A percentile compares a stretch with the other conserved stretches of the same genome.
Conservation (phyloP, 1,140 invertebrate genomes). For the Latrodectus geometricus region DNA sequence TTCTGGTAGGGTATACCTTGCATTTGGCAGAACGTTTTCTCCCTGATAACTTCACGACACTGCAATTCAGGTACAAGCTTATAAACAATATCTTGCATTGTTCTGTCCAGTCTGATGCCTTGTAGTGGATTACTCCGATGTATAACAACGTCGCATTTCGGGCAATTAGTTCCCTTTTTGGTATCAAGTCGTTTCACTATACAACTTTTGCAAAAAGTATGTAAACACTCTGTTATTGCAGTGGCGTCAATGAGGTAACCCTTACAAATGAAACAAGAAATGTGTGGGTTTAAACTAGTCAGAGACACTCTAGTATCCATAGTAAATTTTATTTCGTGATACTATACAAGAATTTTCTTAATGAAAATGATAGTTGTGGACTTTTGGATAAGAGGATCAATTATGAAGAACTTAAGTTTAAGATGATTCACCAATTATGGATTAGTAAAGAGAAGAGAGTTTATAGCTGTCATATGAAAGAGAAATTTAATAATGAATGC, state of each 20-base stretch:
- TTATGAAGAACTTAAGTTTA: no score
- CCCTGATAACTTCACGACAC: slow-evolving; percentile 69
- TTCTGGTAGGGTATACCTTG: slow-evolving; percentile 48
- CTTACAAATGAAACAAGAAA: slow-evolving; percentile 83
- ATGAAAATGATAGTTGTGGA: no score
- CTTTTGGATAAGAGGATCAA: no score
- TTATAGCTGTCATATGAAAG: no score
- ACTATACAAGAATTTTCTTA: no score
- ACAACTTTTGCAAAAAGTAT: slow-evolving; percentile 78
- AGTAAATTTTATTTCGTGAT: no score
- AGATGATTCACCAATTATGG: no score
- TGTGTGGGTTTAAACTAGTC: slow-evolving; percentile 34
- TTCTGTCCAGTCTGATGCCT: slow-evolving; percentile 66
- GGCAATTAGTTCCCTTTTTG: slow-evolving; percentile 24
- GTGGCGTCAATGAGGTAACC: slow-evolving; percentile 96
- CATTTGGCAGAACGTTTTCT: slow-evolving; percentile 68
- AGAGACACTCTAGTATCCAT: slow-evolving; percentile 39
- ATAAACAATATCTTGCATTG: slow-evolving; percentile 71
- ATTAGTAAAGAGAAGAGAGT: no score
- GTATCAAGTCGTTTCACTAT: slow-evolving; percentile 69
- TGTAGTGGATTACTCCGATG: slow-evolving; percentile 35
- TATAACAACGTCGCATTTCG: slow-evolving; percentile 39
- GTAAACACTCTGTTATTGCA: slow-evolving; percentile 92
- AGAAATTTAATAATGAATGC: no score
- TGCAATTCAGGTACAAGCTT: slow-evolving; percentile 70